Conservation (phyloP, 2,888 invertebrate species). For the Lochmaea capreae region DNA sequence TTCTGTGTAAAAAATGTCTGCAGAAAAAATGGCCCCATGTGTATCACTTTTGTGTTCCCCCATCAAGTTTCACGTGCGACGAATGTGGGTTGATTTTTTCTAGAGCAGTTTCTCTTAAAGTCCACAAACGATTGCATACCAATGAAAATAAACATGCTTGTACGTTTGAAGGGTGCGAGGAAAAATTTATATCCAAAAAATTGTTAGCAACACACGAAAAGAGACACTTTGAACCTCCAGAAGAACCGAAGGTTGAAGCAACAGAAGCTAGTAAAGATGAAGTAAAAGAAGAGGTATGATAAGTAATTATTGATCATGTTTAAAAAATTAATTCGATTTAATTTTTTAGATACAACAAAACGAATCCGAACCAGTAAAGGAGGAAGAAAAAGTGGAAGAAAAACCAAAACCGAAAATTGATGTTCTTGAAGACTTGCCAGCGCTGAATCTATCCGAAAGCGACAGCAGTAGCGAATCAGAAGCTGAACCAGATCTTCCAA, state of each 20-base stretch:
- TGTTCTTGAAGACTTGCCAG: constrained; percentile 77
- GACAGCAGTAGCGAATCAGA: constrained; percentile 80
- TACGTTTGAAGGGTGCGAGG: constrained; percentile 76
- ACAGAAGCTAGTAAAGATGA: constrained; percentile 43
- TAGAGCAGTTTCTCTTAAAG: constrained; percentile 82
- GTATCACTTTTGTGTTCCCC: constrained; percentile 90
- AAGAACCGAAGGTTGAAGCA: constrained; percentile 47
- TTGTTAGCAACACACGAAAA: constrained; percentile 78
- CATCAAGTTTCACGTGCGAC: constrained; percentile 81
- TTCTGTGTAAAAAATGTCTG: constrained; percentile 84
- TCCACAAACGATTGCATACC: constrained; percentile 83
- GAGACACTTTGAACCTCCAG: constrained; percentile 68
- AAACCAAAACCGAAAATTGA: constrained; percentile 69
- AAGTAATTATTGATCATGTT: neutral
- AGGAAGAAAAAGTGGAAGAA: constrained; percentile 50
- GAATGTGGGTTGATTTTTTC: constrained; percentile 82
- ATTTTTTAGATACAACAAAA: constrained; percentile 54
- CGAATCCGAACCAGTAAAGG: constrained; percentile 60
- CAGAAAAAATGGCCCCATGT: constrained; percentile 94
- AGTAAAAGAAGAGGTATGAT: constrained; percentile 43
- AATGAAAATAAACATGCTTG: constrained; percentile 79
- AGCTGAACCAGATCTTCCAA: constrained; percentile 56
- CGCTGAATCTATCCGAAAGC: constrained; percentile 86
- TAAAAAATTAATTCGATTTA: neutral
- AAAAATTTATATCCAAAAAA: constrained; percentile 85